phyloP scores from a whole-genome alignment of 92 coral and sea anemone genomes.

The Paragorgia papillata region DNA sequence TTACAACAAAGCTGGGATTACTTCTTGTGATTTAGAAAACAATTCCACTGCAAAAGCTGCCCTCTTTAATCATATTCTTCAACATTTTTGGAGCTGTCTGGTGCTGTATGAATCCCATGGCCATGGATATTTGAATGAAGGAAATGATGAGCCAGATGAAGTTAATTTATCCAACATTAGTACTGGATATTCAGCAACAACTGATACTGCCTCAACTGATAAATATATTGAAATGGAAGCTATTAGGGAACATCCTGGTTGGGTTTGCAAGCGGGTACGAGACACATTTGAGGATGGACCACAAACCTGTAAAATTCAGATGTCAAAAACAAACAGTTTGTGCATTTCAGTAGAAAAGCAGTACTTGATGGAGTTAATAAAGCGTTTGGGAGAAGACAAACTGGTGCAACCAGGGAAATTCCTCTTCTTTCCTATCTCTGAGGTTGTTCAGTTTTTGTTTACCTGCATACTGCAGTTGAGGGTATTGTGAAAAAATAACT shows the following conservation, averaged over 20 bases:
- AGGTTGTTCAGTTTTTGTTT: too few species aligned
- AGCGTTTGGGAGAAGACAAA: too few species aligned
- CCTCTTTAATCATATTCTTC: too few species aligned
- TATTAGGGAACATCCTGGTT: constrained; percentile 24
- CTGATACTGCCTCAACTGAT: not conserved
- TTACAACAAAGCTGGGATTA: not conserved
- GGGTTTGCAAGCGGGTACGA: too few species aligned
- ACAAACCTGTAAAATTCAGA: not conserved
- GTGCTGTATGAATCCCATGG: not conserved
- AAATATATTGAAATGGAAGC: constrained; percentile 1
- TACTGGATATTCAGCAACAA: too few species aligned
- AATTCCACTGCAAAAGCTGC: not conserved
- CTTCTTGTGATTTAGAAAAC: not conserved
- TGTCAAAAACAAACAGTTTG: not conserved
- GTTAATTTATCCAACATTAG: too few species aligned
- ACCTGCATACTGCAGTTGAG: constrained; percentile 7
- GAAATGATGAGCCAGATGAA: not conserved
- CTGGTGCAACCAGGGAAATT: constrained; percentile 22
- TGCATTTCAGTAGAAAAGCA: not conserved
- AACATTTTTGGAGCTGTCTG: constrained; percentile 23
- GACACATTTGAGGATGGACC: constrained; percentile 14
- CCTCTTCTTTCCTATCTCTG: not conserved
- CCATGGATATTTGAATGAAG: not conserved
- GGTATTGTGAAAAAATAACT: constrained; percentile 18
- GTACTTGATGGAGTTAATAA: constrained; percentile 24